A percentile compares a stretch with the other conserved stretches of the same genome.
Conservation (phyloP, 1,140 invertebrate species). For the Drosophila ambigua region DNA sequence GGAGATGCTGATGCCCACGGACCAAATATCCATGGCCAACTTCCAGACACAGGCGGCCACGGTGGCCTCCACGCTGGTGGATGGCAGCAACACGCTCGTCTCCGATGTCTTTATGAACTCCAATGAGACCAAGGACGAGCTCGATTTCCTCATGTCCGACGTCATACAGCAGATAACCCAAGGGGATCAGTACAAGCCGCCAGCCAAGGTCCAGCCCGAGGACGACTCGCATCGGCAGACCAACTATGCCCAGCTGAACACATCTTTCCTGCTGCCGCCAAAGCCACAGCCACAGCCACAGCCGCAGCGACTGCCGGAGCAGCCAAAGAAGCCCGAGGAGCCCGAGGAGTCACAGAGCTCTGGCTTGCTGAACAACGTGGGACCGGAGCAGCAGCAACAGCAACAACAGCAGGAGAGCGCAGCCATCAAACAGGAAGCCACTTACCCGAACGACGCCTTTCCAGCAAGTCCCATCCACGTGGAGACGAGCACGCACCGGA, state of each 20-base stretch:
- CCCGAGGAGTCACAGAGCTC: background rate
- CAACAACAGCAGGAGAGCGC: constrained; percentile 24
- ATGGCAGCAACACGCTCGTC: constrained; percentile 60
- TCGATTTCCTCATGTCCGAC: constrained; percentile 77
- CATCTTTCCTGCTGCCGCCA: constrained; percentile 64
- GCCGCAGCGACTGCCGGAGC: constrained; percentile 7
- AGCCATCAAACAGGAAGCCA: constrained; percentile 48
- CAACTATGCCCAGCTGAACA: constrained; percentile 70
- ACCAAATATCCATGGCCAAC: constrained; percentile 79
- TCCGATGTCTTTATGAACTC: constrained; percentile 64
- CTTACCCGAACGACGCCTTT: constrained; percentile 24
- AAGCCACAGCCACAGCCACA: constrained; percentile 26
- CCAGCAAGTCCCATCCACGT: background rate
- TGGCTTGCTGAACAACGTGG: background rate
- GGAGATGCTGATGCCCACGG: constrained; percentile 70
- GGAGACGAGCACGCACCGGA: constrained; percentile 52
- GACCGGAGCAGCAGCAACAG: constrained; percentile 10
- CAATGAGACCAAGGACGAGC: constrained; percentile 77
- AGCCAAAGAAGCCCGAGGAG: constrained; percentile 2
- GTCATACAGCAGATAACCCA: constrained; percentile 76
- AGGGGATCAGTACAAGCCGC: constrained; percentile 12
- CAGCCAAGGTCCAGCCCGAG: constrained; percentile 4
- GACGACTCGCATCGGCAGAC: constrained; percentile 63
- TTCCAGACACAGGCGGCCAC: constrained; percentile 84
- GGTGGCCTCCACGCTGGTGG: constrained; percentile 80